phyloP scores from a whole-genome alignment of 2,797 vertebrate species.

The Acipenser ruthenus region DNA sequence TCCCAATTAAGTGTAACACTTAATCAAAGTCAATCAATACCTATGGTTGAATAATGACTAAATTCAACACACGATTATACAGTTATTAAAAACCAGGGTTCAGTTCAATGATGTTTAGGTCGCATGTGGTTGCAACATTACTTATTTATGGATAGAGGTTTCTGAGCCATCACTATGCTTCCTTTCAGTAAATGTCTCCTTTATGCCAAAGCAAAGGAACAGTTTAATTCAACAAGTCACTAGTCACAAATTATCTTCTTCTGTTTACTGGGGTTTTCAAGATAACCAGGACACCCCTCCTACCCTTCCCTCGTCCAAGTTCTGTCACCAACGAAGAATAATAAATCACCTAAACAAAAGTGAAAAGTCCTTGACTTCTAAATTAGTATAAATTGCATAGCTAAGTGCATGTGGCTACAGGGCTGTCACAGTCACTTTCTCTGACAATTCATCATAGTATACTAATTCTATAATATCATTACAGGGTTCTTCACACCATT shows the following conservation, averaged over 20 bases:
- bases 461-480: constrained; percentile 99
- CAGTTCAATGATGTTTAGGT: background rate
- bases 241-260: background rate
- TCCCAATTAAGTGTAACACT: background rate
- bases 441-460: constrained; percentile 95
- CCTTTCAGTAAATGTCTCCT: background rate
- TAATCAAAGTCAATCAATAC: background rate
- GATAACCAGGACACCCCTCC: background rate
- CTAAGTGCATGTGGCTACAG: constrained; percentile 83
- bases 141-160: no score
- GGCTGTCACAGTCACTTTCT: constrained; percentile 90
- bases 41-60: background rate
- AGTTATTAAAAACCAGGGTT: background rate
- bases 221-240: background rate
- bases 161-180: no score
- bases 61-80: background rate
- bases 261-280: constrained; percentile 4
- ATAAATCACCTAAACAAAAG: constrained; percentile 70
- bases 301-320: constrained; percentile 43
- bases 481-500: constrained; percentile 86
- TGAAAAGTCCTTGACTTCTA: constrained; percentile 83
- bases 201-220: background rate
- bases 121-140: no score
- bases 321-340: constrained; percentile 53
- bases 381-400: constrained; percentile 73